Base-by-base conservation (phyloP, 2,888 invertebrate genomes). In the Campopleginae sp. region DNA sequence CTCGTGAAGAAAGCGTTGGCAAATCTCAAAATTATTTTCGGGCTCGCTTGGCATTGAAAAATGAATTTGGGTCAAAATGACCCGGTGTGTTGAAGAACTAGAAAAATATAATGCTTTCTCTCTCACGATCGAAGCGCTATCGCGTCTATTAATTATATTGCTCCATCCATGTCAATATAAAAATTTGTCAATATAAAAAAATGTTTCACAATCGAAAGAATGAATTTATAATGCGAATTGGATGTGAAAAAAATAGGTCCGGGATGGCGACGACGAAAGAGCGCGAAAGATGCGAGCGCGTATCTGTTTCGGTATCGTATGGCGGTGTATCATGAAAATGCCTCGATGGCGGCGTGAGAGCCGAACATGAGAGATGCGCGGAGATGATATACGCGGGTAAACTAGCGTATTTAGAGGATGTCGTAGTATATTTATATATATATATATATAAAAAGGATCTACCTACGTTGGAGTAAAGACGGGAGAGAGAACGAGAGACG, bases 301-400 rank as follows among this genome's bases (percentile, higher is more conserved):
- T 66, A 76, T 84, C 65, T 76, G 14, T 80, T 80, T 58, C 76
- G 42, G 76, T 65, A 78, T 80, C 77, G 71, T 71, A 71, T 38
- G 58, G 58, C 61, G 63, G 46, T 46, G 74, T 44, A 82, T 78
- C 71, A 82, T 65, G 74, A 83, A 82, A 79, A 83, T 66, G 74
- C 44, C 58, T 58, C 58, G 51, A 44, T 17, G 74, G 66, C 61
- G 44, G 80, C 84, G 80, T 78, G 80, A 84, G 80, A 80, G 42
- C 75, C 51, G 66, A 58, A 74, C 44, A 61, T 75, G 31, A 27
- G 61, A 80, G 80, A 84, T 84, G 72, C 77, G 54, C 51, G 19
- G 68, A 84, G 65, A 74, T 63, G 84, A 81, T 84, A 81, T 61
- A 72, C 78, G 54, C 78, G 54, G 72, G 58, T 51, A 48, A 48